Evolutionary conservation across 2,888 invertebrate genomes (phyloP), one percentile per base, ranked within the genome.

Genomic region (Keiferia lycopersicella): DNA sequence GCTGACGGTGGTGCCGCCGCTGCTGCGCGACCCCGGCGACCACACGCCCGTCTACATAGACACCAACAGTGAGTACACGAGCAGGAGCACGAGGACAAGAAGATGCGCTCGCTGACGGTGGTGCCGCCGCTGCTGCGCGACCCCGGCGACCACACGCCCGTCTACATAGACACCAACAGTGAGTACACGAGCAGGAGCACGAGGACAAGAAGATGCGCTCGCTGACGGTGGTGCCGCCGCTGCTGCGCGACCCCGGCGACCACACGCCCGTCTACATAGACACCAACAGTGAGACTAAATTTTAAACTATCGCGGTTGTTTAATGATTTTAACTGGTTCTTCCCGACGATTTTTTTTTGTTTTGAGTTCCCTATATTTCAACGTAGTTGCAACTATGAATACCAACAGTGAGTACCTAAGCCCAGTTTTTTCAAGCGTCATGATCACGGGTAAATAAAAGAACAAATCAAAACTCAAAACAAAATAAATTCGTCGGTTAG

Each of bases 151-250:
- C 92, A 96, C 65, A 94, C 94, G 73, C 93, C 95, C 62, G 92
- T 94, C 66, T 98, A 96, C 82, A 93, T 95, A 67, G 97, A 97
- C 87, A 95, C 95, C 70, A 99, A 99, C 83, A 96, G 98, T 74
- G 22, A 82, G 87, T 82, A 45, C 14, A 20, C 10, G 14, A 4
- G 88, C 98, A 98, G 90, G 95, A 98, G 92, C 94, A 98, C 87
- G 98, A 99, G 89, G 98, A 98, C 79, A 98, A 98, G 92, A 98
- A 98, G 91, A 98, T 99, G 98, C 94, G 98, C 63, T 97, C 97
- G 67, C 96, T 98, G 78, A 98, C 99, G 62, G 98, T 99, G 62
- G 97, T 99, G 80, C 98, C 98, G 68, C 99, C 99, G 10, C 94
- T 99, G 67, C 92, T 98, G 83, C 88, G 96, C 74, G 98, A 98